These are phyloP conservation scores for Plectrocnemia conspersa DNA, from an alignment of 1,140 invertebrate genomes.

Conservation along the genomic window DNA sequence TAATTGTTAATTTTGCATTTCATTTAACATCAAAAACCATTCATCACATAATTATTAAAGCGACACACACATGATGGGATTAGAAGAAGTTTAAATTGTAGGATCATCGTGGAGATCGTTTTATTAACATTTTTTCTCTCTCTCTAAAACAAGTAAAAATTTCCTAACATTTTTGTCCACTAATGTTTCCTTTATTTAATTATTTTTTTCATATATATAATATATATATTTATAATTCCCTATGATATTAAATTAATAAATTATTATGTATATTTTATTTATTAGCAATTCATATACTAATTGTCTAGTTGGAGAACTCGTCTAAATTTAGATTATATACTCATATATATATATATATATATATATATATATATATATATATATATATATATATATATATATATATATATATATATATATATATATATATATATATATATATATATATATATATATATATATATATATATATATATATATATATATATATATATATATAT, in stretches of 20 bases:
- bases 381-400: too few species aligned
- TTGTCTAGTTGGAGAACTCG: constrained; percentile 30
- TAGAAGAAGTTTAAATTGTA: constrained; percentile 31
- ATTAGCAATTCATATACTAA: constrained; percentile 32
- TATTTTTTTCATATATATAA: constrained; percentile 20
- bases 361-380: too few species aligned
- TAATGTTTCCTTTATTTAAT: constrained; percentile 27
- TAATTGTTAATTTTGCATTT: constrained; percentile 36
- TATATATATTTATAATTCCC: too few species aligned
- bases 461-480: too few species aligned
- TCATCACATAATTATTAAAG: constrained; percentile 35
- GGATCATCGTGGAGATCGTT: constrained; percentile 34
- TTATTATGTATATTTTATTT: constrained; percentile 32
- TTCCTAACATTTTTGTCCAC: constrained; percentile 34
- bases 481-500: too few species aligned
- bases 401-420: too few species aligned
- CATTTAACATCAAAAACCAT: constrained; percentile 36
- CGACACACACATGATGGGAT: constrained; percentile 35
- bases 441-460: too few species aligned
- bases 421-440: too few species aligned
- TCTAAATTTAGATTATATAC: constrained; percentile 24
- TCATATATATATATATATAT: too few species aligned
- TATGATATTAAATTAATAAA: too few species aligned
- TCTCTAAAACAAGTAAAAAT: constrained; percentile 35
- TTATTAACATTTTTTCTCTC: constrained; percentile 20